These are phyloP conservation scores for Syngnathus floridae DNA, from an alignment of 2,113 vertebrate genomes.

Conservation along the genomic window DNA sequence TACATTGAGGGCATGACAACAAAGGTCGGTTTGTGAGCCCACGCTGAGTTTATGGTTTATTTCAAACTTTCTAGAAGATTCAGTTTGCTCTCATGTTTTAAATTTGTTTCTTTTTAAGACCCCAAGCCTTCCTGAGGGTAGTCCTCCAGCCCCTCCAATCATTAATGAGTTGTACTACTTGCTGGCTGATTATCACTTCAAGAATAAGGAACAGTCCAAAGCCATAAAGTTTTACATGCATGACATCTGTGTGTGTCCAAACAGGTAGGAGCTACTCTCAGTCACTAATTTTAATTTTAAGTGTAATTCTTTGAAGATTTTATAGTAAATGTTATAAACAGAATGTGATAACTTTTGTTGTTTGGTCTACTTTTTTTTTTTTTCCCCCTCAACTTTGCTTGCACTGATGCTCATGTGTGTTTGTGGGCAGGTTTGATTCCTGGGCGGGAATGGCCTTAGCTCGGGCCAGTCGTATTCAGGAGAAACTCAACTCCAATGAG, in stretches of 20 bases:
- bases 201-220: slow-evolving; percentile 98
- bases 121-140: slow-evolving; percentile 82
- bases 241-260: slow-evolving; percentile 90
- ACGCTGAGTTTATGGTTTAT: slow-evolving; percentile 1
- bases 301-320: background rate
- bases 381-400: background rate
- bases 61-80: background rate
- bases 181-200: slow-evolving; percentile 96
- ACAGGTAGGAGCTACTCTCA: slow-evolving; percentile 72
- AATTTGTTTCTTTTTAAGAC: slow-evolving; percentile 63
- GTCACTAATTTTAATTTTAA: background rate
- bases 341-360: background rate
- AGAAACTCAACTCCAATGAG: slow-evolving; percentile 96
- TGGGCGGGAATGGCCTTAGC: slow-evolving; percentile 99
- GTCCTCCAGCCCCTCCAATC: slow-evolving; percentile 78
- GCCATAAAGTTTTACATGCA: slow-evolving; percentile 99
- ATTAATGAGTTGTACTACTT: slow-evolving; percentile 92
- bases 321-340: background rate
- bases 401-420: background rate
- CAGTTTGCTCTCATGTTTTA: background rate
- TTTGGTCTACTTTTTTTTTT: no score
- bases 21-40: slow-evolving; percentile 71
- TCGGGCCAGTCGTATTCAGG: slow-evolving; percentile 92
- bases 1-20: slow-evolving; percentile 85
- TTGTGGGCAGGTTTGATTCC: slow-evolving; percentile 84